Evolutionary conservation across 2,113 vertebrate genomes (phyloP).

Genomic region (Syngnathus floridae): DNA sequence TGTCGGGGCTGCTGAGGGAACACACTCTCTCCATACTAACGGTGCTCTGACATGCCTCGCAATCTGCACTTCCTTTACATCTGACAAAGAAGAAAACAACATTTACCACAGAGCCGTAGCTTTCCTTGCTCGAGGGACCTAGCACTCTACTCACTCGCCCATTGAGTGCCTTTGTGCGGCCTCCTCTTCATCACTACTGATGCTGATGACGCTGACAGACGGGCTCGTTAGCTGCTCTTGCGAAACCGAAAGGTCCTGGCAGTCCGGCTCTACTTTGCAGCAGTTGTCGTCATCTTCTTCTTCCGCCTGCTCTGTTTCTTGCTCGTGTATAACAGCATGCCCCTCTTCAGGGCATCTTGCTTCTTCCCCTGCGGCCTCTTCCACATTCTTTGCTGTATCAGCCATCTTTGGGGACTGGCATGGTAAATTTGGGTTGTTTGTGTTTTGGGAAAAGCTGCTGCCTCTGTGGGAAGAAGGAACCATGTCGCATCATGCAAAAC

Average conservation of each 20-base stretch:
- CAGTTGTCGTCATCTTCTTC: constrained; percentile 56
- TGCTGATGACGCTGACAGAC: constrained; percentile 88
- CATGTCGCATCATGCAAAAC: neutral
- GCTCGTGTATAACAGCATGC: constrained; percentile 57
- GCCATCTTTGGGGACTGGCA: constrained; percentile 88
- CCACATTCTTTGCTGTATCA: constrained; percentile 77
- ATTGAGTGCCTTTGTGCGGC: constrained; percentile 72
- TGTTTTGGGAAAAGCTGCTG: constrained; percentile 80
- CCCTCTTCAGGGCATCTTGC: constrained; percentile 72
- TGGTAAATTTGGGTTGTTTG: constrained; percentile 80
- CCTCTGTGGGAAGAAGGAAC: constrained; percentile 67
- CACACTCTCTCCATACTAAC: constrained; percentile 92
- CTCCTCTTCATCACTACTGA: constrained; percentile 91
- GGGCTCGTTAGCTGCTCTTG: constrained; percentile 85
- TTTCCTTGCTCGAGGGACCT: neutral
- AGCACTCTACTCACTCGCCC: constrained; percentile 76
- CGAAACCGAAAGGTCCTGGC: constrained; percentile 67
- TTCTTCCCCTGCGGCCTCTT: constrained; percentile 68
- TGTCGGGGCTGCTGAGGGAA: constrained; percentile 93
- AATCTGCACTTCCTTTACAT: constrained; percentile 88
- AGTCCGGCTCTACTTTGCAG: constrained; percentile 71
- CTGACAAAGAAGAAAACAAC: constrained; percentile 52
- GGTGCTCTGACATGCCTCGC: constrained; percentile 93
- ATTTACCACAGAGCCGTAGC: neutral
- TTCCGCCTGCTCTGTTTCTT: constrained; percentile 55